Conservation (phyloP, 1,140 invertebrate species). For the Homalodisca vitripennis region DNA sequence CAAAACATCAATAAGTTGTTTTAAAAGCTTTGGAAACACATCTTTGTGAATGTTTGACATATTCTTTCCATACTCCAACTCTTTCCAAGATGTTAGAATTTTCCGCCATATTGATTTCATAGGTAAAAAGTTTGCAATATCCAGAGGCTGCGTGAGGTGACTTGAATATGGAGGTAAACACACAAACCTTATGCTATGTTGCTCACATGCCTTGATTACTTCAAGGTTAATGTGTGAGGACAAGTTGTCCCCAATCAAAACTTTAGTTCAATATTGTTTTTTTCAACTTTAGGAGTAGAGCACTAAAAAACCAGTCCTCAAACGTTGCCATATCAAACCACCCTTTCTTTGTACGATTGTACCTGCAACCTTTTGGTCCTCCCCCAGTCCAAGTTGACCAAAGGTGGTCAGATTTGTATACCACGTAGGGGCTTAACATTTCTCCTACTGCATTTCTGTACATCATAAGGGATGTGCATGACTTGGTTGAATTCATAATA, state of each 20-base stretch:
- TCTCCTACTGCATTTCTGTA: slow-evolving; percentile 38
- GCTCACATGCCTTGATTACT: slow-evolving; percentile 38
- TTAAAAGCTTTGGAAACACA: slow-evolving; percentile 23
- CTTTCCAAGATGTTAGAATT: slow-evolving; percentile 21
- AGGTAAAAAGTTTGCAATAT: slow-evolving; percentile 46
- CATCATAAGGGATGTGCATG: slow-evolving; percentile 41
- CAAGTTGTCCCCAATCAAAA: slow-evolving; percentile 49
- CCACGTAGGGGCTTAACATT: slow-evolving; percentile 41
- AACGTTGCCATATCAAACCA: slow-evolving; percentile 47
- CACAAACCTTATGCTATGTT: slow-evolving; percentile 44
- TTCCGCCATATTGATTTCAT: slow-evolving; percentile 46
- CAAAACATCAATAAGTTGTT: slow-evolving; percentile 5
- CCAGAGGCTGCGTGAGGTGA: slow-evolving; percentile 48
- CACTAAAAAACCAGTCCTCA: slow-evolving; percentile 43
- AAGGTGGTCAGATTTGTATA: slow-evolving; percentile 44
- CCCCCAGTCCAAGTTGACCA: slow-evolving; percentile 45
- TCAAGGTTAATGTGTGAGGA: slow-evolving; percentile 43
- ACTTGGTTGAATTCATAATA: slow-evolving; percentile 39
- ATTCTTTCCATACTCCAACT: background rate
- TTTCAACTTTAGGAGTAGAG: slow-evolving; percentile 40
- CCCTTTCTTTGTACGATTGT: slow-evolving; percentile 38
- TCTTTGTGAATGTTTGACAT: slow-evolving; percentile 13
- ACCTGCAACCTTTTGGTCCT: slow-evolving; percentile 39
- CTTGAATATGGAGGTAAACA: slow-evolving; percentile 48
- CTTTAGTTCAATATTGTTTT: slow-evolving; percentile 43